Conservation (phyloP, 2,888 invertebrate species). For the Trichacis sp. region DNA sequence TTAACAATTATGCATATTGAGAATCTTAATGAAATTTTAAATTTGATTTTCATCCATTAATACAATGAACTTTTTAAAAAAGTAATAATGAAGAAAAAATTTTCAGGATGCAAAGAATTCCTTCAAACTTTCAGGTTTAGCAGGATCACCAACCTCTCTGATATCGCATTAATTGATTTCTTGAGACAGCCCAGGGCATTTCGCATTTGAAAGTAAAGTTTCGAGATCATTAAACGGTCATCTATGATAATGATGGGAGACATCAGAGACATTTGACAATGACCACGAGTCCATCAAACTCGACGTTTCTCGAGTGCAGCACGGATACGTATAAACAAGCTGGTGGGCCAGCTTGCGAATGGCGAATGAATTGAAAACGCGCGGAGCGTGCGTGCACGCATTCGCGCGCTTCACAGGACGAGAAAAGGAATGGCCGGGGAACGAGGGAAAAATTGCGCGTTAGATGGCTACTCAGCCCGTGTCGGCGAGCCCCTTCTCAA, state of each 20-base stretch:
- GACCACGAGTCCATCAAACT: slow-evolving; percentile 50
- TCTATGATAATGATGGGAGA: background rate
- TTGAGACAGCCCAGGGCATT: no score
- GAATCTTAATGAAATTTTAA: no score
- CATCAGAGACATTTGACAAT: slow-evolving; percentile 22
- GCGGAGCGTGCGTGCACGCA: background rate
- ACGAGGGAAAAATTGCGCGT: slow-evolving; percentile 25
- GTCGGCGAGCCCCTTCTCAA: slow-evolving; percentile 44
- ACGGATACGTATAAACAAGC: background rate
- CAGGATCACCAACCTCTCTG: no score
- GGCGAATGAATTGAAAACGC: background rate
- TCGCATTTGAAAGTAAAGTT: no score
- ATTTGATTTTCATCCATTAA: no score
- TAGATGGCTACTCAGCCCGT: slow-evolving; percentile 59
- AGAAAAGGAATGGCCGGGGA: slow-evolving; percentile 5
- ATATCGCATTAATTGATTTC: no score
- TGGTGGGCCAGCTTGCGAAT: background rate
- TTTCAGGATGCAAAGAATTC: no score
- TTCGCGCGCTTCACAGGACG: slow-evolving; percentile 8
- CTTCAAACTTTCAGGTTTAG: no score
- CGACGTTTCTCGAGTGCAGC: background rate
- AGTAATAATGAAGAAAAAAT: no score
- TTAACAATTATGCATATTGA: no score
- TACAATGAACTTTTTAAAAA: no score
- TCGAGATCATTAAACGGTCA: background rate